A percentile compares a stretch with the other conserved stretches of the same genome.
These are phyloP conservation scores for Paramisgurnus dabryanus DNA, from an alignment of 2,113 vertebrate species.

Conservation along the genomic window DNA sequence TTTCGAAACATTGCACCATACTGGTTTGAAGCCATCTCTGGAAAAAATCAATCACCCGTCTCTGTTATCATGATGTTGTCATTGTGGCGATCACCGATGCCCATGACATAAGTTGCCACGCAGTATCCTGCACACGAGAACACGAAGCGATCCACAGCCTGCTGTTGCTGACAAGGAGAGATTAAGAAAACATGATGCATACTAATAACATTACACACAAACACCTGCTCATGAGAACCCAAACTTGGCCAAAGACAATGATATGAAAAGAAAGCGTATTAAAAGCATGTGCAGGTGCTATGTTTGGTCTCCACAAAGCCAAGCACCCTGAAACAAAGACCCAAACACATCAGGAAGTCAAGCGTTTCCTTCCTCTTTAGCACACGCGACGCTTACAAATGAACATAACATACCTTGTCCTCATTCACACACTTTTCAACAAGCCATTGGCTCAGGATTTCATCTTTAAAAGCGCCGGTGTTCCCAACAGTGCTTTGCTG, in stretches of 20 bases:
- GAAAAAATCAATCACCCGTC: constrained; percentile 75
- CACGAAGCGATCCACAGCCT: constrained; percentile 93
- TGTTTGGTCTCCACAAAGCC: not conserved
- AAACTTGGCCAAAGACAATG: not conserved
- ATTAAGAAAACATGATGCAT: too few species aligned
- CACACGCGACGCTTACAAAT: not conserved
- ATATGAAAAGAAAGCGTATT: not conserved
- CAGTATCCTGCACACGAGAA: constrained; percentile 97
- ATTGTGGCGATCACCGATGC: constrained; percentile 98
- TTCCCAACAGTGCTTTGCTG: constrained; percentile 97
- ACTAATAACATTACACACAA: not conserved
- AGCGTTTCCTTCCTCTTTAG: constrained; percentile 44
- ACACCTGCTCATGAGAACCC: not conserved
- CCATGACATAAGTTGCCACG: constrained; percentile 96
- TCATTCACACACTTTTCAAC: constrained; percentile 90
- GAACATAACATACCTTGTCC: constrained; percentile 81
- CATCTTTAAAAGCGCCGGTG: constrained; percentile 95
- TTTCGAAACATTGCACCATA: not conserved
- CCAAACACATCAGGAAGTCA: constrained; percentile 45
- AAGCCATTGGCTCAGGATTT: constrained; percentile 95
- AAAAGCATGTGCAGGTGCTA: constrained; percentile 19
- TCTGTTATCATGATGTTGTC: constrained; percentile 99
- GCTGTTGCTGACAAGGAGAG: constrained; percentile 81
- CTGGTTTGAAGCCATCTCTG: not conserved
- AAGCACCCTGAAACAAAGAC: constrained; percentile 16